Evolutionary conservation across 2,797 vertebrate species (phyloP).

Genomic region (Propithecus perrieri): DNA sequence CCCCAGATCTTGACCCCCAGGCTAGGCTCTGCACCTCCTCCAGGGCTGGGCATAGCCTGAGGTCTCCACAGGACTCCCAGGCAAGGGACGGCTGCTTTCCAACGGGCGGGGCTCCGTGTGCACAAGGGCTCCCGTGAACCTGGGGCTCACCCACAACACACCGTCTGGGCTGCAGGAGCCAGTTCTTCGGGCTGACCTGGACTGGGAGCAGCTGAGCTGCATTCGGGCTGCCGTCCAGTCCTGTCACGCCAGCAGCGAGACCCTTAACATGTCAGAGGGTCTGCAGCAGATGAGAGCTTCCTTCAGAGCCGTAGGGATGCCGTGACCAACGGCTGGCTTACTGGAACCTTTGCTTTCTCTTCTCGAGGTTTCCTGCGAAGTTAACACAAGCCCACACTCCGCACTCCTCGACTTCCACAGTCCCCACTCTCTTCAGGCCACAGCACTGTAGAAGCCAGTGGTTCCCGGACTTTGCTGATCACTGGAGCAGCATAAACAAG

Average conservation of each 20-base stretch:
- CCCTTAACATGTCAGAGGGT: no score
- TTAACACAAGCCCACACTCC: not conserved
- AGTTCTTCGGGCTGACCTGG: not conserved
- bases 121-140: not conserved
- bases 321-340: not conserved
- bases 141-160: not conserved
- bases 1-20: not conserved
- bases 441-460: fast-evolving
- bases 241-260: not conserved
- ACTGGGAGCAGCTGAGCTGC: not conserved
- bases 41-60: not conserved
- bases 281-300: not conserved
- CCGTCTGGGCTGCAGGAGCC: not conserved
- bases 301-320: not conserved
- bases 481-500: not conserved
- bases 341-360: not conserved
- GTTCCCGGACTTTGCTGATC: not conserved
- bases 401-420: not conserved
- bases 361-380: not conserved
- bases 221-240: not conserved
- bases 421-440: not conserved
- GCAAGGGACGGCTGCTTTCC: no score
- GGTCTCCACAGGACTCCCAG: not conserved
- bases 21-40: not conserved
- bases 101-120: not conserved